Conservation (phyloP, 92 coral and sea anemone genomes). For the Micromussa lordhowensis region DNA sequence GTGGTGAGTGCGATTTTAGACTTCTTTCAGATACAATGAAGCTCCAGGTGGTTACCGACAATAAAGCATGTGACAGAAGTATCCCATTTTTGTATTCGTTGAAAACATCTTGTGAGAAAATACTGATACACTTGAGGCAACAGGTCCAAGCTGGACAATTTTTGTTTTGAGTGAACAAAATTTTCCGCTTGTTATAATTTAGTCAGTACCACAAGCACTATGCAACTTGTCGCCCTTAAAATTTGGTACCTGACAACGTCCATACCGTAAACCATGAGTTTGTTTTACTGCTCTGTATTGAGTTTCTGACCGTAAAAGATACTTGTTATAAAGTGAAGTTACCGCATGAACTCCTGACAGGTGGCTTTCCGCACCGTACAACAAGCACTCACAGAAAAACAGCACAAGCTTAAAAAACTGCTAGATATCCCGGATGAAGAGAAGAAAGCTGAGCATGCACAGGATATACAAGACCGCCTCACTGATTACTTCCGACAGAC, state of each 20-base stretch:
- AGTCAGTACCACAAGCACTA: neutral
- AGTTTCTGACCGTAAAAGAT: neutral
- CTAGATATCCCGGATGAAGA: conserved; percentile 69
- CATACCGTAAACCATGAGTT: neutral
- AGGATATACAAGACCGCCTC: conserved; percentile 68
- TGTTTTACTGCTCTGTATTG: neutral
- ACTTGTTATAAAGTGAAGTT: neutral
- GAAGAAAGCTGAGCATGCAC: conserved; percentile 55
- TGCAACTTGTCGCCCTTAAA: neutral
- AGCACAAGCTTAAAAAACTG: conserved; percentile 65
- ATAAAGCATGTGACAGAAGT: neutral
- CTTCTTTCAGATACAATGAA: neutral
- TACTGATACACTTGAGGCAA: neutral
- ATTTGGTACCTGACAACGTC: neutral
- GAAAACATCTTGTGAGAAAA: neutral
- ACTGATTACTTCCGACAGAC: conserved; percentile 69
- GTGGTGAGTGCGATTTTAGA: conserved; percentile 73
- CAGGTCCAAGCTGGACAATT: no score
- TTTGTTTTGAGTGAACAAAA: no score
- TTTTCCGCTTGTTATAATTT: neutral
- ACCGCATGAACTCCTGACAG: conserved; percentile 40
- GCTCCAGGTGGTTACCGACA: no score
- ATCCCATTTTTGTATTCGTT: neutral
- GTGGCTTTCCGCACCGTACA: conserved; percentile 86
- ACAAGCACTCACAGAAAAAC: conserved; percentile 75